Evolutionary conservation across 2,888 invertebrate genomes (phyloP).

Genomic region (Orthosia cruda): DNA sequence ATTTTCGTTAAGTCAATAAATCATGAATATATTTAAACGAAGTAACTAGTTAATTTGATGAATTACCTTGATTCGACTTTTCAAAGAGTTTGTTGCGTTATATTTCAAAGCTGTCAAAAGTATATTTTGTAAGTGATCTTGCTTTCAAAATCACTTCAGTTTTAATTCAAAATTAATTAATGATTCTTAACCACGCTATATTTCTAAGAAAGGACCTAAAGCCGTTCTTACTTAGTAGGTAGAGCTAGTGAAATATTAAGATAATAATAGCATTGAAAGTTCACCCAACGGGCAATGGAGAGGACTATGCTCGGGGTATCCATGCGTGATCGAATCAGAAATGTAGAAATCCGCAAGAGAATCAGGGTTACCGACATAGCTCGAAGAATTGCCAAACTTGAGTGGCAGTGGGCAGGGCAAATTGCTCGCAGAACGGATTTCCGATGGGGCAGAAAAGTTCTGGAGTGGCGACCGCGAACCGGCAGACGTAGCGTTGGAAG

Average conservation of each 20-base stretch:
- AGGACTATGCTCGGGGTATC: too few species aligned
- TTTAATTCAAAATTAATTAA: constrained; percentile 1
- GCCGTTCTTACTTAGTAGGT: not conserved
- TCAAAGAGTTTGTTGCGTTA: constrained; percentile 30
- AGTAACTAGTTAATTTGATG: constrained; percentile 20
- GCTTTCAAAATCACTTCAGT: constrained; percentile 6
- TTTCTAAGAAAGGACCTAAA: not conserved
- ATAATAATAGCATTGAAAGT: not conserved
- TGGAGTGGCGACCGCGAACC: too few species aligned
- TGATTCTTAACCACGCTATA: not conserved
- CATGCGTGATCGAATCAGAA: too few species aligned
- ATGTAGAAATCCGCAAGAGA: too few species aligned
- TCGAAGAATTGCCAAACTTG: too few species aligned
- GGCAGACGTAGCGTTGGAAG: too few species aligned
- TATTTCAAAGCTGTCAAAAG: constrained; percentile 49
- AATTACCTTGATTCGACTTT: constrained; percentile 48
- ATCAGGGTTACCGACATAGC: too few species aligned
- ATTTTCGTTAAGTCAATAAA: constrained; percentile 58
- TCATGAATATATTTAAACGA: constrained; percentile 40
- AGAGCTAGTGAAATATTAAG: not conserved
- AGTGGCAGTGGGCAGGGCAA: too few species aligned
- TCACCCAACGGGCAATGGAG: too few species aligned
- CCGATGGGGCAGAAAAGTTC: too few species aligned
- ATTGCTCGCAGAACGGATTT: too few species aligned
- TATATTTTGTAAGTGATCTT: constrained; percentile 18